These are phyloP conservation scores for Lycia hirtaria DNA, from an alignment of 2,888 invertebrate genomes.

Conservation along the genomic window DNA sequence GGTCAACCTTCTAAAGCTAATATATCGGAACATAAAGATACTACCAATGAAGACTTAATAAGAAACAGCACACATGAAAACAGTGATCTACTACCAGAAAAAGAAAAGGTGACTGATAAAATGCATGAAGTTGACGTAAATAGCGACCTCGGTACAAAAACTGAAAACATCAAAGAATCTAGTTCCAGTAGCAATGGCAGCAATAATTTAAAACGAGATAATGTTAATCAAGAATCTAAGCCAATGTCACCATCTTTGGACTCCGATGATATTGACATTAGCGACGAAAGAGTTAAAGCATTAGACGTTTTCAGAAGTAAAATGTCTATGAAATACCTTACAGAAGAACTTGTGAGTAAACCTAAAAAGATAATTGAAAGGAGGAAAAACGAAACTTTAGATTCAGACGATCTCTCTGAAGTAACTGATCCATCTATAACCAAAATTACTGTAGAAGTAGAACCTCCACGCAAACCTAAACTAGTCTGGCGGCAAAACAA, in stretches of 20 bases:
- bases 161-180: neutral
- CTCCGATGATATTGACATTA: conserved; percentile 21
- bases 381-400: conserved; percentile 36
- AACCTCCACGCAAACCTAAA: conserved; percentile 58
- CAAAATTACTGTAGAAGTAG: conserved; percentile 16
- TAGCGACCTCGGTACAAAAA: neutral
- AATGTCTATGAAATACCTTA: neutral
- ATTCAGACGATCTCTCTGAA: conserved; percentile 55
- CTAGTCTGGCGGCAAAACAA: conserved; percentile 71
- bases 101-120: neutral
- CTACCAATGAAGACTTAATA: neutral
- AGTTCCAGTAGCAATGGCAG: neutral
- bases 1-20: conserved; percentile 13
- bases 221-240: neutral
- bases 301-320: conserved; percentile 12
- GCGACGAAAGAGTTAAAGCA: neutral
- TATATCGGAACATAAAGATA: neutral
- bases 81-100: neutral
- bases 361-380: neutral
- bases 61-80: no score
- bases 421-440: conserved; percentile 5
- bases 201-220: neutral
- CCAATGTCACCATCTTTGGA: neutral
- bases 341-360: neutral
- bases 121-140: neutral